A percentile compares a stretch with the other conserved stretches of the same genome.
Conservation (phyloP, 2,888 invertebrate genomes). For the Sarcophaga caerulescens region DNA sequence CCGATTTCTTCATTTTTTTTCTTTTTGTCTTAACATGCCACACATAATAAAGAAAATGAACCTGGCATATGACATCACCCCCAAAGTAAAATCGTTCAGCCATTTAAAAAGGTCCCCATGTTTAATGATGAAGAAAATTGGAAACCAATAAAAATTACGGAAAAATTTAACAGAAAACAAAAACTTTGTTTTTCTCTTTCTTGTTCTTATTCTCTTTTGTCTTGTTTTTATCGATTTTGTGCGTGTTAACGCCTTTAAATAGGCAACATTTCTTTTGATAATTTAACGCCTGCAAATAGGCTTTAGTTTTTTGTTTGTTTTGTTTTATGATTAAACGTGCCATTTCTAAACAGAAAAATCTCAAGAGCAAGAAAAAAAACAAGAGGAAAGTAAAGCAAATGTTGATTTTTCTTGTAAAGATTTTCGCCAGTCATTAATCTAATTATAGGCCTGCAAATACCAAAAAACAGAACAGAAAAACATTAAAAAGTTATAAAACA, state of each 20-base stretch:
- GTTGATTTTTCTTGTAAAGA: background rate
- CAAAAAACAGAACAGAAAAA: background rate
- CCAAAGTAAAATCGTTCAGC: background rate
- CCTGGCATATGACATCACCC: background rate
- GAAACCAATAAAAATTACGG: background rate
- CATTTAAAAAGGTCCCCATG: background rate
- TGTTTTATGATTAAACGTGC: background rate
- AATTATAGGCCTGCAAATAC: background rate
- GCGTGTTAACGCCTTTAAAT: background rate
- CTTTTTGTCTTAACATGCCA: no score
- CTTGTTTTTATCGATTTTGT: background rate
- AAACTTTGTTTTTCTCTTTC: background rate
- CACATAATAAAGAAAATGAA: background rate
- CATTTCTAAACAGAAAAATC: background rate
- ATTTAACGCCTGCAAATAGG: slow-evolving; percentile 32
- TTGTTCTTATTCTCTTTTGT: background rate
- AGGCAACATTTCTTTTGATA: background rate
- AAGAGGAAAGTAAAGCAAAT: no score
- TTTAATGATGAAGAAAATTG: background rate
- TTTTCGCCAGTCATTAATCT: background rate
- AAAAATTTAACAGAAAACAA: background rate
- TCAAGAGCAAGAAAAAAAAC: background rate
- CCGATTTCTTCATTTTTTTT: no score
- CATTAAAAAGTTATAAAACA: background rate
- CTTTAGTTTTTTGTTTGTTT: background rate